phyloP scores from a whole-genome alignment of 1,140 invertebrate species.

The Zeugodacus cucurbitae region DNA sequence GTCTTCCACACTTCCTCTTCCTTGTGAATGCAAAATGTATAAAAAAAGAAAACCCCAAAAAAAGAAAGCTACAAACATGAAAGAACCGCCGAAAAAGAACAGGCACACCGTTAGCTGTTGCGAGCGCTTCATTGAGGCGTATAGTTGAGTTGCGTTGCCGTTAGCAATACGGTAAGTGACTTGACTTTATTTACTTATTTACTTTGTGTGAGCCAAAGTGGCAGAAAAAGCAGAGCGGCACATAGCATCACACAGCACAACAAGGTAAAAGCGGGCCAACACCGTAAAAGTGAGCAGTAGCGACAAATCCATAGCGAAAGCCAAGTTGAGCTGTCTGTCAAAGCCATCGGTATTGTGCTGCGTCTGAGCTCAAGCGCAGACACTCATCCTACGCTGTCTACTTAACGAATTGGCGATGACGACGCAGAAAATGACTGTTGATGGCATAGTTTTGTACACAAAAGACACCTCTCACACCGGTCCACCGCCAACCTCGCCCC shows the following conservation, averaged over 20 bases:
- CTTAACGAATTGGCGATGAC: conserved; percentile 39
- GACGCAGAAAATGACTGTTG: neutral
- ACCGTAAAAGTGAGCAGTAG: too few relatives aligned
- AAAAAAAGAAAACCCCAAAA: neutral
- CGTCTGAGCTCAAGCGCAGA: neutral
- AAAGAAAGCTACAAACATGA: neutral
- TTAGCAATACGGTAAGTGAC: conserved; percentile 42
- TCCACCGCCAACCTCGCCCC: neutral
- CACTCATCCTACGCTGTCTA: neutral
- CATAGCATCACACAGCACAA: neutral
- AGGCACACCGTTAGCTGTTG: too few relatives aligned
- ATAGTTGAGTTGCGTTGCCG: neutral
- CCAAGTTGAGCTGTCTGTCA: conserved; percentile 30
- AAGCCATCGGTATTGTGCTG: neutral
- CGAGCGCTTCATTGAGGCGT: neutral
- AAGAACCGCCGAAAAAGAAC: too few relatives aligned
- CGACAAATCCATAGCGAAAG: neutral
- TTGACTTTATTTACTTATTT: conserved; percentile 45
- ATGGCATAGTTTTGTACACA: conserved; percentile 21
- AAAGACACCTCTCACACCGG: neutral
- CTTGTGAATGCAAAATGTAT: neutral
- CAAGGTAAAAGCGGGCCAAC: neutral
- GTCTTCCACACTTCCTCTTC: neutral
- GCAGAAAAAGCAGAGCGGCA: neutral
- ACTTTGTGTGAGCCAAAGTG: conserved; percentile 18